A percentile compares a stretch with the other conserved stretches of the same genome.
phyloP scores from a whole-genome alignment of 2,113 vertebrate species.

The Potamarius usumacintae region DNA sequence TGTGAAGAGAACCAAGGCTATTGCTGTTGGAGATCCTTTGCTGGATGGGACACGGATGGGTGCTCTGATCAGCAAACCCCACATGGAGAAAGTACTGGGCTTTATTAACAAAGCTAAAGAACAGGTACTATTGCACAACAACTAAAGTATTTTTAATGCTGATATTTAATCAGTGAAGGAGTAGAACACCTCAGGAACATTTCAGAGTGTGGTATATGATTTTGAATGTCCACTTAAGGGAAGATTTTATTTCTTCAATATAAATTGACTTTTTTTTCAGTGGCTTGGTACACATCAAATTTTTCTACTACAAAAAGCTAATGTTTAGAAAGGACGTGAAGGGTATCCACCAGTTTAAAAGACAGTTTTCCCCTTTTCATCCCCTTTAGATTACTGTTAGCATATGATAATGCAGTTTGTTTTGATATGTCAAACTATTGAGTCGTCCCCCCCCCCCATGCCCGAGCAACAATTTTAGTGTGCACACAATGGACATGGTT shows the following conservation, averaged over 20 bases:
- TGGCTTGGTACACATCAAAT: background rate
- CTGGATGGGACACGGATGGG: conserved; percentile 89
- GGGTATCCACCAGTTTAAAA: background rate
- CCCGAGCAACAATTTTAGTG: no score
- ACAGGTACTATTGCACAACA: conserved; percentile 71
- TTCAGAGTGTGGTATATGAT: background rate
- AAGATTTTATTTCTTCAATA: background rate
- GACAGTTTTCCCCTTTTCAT: background rate
- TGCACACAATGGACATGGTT: no score
- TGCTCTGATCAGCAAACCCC: conserved; percentile 84
- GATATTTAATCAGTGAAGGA: background rate
- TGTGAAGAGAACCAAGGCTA: conserved; percentile 85
- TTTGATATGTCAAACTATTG: no score
- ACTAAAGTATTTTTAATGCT: background rate
- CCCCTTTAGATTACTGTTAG: background rate
- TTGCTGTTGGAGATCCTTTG: conserved; percentile 87
- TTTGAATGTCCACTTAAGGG: background rate
- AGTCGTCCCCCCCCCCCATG: no score
- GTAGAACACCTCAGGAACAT: background rate
- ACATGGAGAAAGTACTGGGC: conserved; percentile 85
- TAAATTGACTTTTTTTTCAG: background rate
- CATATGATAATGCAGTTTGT: background rate
- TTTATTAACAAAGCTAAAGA: conserved; percentile 83
- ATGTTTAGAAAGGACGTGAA: background rate
- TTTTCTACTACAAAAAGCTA: background rate